phyloP scores from a whole-genome alignment of 2,797 vertebrate species.

The Bradypus variegatus region DNA sequence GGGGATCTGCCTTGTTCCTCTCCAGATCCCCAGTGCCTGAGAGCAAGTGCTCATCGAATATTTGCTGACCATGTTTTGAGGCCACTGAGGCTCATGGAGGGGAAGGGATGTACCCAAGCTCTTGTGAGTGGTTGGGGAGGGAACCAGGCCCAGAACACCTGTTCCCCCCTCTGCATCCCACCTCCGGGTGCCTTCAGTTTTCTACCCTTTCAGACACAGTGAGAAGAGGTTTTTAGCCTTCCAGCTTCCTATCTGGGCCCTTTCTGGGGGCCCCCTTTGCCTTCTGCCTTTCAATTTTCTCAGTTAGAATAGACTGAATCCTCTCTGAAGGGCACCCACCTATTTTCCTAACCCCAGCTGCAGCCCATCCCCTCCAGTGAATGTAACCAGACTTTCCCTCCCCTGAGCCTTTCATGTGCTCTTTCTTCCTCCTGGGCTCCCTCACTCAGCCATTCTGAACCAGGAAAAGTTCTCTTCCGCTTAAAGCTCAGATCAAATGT shows the following conservation, averaged over 20 bases:
- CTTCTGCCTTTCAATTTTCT: neutral
- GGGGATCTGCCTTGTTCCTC: neutral
- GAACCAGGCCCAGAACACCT: neutral
- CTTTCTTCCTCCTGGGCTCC: neutral
- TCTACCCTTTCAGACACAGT: neutral
- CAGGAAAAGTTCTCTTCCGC: neutral
- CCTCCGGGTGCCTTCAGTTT: neutral
- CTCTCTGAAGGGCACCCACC: neutral
- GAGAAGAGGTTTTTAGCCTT: neutral
- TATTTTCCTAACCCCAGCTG: neutral
- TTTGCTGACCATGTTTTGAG: neutral
- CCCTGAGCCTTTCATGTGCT: neutral
- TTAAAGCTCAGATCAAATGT: neutral
- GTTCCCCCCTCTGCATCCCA: neutral
- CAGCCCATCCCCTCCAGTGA: neutral
- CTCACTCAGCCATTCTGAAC: neutral
- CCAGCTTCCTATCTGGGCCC: neutral
- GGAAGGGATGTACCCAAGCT: neutral
- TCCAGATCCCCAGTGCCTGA: neutral
- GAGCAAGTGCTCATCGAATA: neutral
- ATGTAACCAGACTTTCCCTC: neutral
- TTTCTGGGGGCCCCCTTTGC: neutral
- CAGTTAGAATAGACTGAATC: neutral
- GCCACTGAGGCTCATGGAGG: neutral
- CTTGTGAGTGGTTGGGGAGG: neutral